Base-by-base conservation (phyloP, 64 coral and sea anemone genomes). In the Dendrophyllia cribrosa region DNA sequence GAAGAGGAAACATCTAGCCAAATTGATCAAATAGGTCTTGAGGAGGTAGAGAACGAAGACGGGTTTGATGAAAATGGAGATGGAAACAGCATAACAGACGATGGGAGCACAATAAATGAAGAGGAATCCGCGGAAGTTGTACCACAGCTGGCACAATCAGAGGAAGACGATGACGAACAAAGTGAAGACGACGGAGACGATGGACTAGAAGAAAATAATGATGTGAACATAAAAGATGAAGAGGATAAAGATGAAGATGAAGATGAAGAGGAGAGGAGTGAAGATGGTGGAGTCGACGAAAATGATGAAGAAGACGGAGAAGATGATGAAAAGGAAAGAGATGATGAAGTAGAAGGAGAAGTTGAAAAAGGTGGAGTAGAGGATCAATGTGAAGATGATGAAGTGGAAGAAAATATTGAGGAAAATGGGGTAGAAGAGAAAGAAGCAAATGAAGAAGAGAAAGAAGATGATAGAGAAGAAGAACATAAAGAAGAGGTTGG, bases 101-200 rank as follows among this genome's bases (percentile, higher is more conserved):
- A 79, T 20, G 68, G 26, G 10, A 5, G 5, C 46, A 63, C 16
- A 5, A n/a, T 24, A 4, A 48, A 9, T 2, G 21, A 74, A 4
- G 85, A 74, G 15, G 69, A 24, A 20, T 3, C 7, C 7, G 9
- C 9, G 34, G 67, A 62, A 60, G 85, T 20, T n/a, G 66, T 61
- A 13, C 62, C 80, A 68, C 17, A 23, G 80, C 20, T 51, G 20
- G 62, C 62, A 14, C 61, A 68, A 68, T 43, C 11, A 89, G 88
- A 43, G 3, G 45, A 43, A 13, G 55, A 50, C 0, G 74, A 79
- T 68, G 75, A 55, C 11, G 66, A 79, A 34, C 12, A 44, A 59
- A 12, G 4, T 72, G n/a, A 55, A 16, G 59, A 69, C 3, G 16
- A 51, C 20, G 59, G 65, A 13, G 23, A 4, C 34, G 34, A 34